These are phyloP conservation scores for Tenodera sinensis DNA, from an alignment of 2,888 invertebrate genomes.

Conservation along the genomic window DNA sequence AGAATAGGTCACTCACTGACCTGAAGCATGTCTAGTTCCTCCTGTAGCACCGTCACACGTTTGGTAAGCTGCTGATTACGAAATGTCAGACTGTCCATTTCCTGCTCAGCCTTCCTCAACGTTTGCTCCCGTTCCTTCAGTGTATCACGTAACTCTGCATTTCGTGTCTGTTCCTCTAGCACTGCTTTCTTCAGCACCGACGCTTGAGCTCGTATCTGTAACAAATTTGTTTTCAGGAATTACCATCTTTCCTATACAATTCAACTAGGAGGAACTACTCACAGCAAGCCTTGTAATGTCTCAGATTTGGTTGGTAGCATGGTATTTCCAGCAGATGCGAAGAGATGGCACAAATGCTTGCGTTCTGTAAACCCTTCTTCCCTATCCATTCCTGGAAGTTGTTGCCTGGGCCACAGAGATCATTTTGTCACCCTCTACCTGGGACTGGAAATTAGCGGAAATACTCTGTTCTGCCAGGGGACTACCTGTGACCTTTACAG, in stretches of 20 bases:
- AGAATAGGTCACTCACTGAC: slow-evolving; percentile 39
- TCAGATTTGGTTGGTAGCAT: too few species aligned
- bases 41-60: slow-evolving; percentile 86
- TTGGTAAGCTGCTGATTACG: slow-evolving; percentile 91
- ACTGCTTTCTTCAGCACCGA: slow-evolving; percentile 91
- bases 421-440: too few species aligned
- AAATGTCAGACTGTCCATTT: slow-evolving; percentile 89
- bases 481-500: too few species aligned
- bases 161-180: slow-evolving; percentile 83
- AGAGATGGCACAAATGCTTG: too few species aligned
- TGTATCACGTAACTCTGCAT: slow-evolving; percentile 67
- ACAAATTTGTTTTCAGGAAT: background rate
- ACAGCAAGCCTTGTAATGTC: too few species aligned
- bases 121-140: slow-evolving; percentile 81
- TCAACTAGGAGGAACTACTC: background rate
- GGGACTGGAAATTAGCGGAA: too few species aligned
- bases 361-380: too few species aligned
- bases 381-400: too few species aligned
- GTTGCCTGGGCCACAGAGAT: too few species aligned
- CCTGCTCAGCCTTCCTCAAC: slow-evolving; percentile 79
- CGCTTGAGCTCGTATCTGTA: slow-evolving; percentile 83
- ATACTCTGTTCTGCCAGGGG: too few species aligned
- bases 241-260: background rate
- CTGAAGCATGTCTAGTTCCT: slow-evolving; percentile 70
- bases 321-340: too few species aligned